A percentile compares a stretch with the other conserved stretches of the same genome.
Evolutionary conservation across 1,140 invertebrate genomes (phyloP).

Genomic region (Copidosoma floridanum): DNA sequence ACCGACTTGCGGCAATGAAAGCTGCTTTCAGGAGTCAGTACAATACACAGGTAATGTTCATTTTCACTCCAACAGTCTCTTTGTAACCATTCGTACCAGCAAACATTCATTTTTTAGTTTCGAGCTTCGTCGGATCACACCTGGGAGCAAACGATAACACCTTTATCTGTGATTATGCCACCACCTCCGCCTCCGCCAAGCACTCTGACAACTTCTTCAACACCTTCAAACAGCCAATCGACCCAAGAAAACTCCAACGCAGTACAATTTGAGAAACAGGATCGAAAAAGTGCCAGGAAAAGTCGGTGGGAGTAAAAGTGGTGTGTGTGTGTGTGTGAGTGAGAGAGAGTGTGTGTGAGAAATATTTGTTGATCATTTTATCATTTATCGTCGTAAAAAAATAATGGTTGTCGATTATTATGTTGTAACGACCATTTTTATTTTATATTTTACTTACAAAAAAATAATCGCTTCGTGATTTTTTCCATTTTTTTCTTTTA

Average conservation of each 20-base stretch:
- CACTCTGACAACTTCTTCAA: constrained; percentile 3
- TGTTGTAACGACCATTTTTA: no score
- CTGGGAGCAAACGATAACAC: constrained; percentile 69
- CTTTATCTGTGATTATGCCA: constrained; percentile 60
- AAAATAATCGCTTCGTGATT: no score
- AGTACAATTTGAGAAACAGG: constrained; percentile 46
- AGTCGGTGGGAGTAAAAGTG: constrained; percentile 67
- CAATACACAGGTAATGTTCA: constrained; percentile 71
- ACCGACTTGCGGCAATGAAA: constrained; percentile 87
- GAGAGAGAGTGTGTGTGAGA: no score
- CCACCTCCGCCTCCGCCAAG: constrained; percentile 38
- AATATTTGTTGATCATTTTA: no score
- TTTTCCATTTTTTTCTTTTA: no score
- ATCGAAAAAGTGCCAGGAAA: constrained; percentile 61
- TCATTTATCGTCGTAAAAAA: no score
- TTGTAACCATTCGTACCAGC: no score
- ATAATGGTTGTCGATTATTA: no score
- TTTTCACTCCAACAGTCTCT: background rate
- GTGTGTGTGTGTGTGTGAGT: no score
- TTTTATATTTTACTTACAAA: no score
- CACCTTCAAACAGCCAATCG: background rate
- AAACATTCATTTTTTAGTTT: constrained; percentile 57
- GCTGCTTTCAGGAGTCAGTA: constrained; percentile 90
- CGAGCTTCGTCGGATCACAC: constrained; percentile 74
- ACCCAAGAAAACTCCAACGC: constrained; percentile 13